Conservation (phyloP, 2,888 invertebrate genomes). For the Cantharis flavilabris region DNA sequence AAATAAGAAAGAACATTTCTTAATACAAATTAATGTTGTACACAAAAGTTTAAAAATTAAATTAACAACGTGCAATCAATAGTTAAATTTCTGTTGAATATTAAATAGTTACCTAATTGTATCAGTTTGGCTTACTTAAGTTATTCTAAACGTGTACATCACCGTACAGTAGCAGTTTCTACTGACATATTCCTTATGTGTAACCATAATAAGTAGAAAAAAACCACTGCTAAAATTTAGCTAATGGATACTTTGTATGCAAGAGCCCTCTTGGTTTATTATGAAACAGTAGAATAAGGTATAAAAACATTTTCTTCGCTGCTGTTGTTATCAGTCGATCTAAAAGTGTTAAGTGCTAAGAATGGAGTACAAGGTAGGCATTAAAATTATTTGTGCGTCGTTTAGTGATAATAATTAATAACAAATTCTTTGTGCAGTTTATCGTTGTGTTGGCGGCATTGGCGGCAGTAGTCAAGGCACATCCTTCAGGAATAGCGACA, state of each 20-base stretch:
- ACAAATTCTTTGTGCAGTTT: slow-evolving; percentile 30
- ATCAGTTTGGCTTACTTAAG: neutral
- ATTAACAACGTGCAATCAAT: neutral
- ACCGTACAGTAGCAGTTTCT: neutral
- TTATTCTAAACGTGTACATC: neutral
- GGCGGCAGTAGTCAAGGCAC: slow-evolving; percentile 34
- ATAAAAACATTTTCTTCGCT: slow-evolving; percentile 14
- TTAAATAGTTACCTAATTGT: slow-evolving; percentile 3
- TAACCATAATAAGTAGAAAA: neutral
- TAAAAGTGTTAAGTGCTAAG: slow-evolving; percentile 3
- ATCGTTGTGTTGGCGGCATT: slow-evolving; percentile 35
- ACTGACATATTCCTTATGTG: neutral
- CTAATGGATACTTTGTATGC: slow-evolving; percentile 20
- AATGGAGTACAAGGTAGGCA: slow-evolving; percentile 36
- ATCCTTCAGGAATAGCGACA: slow-evolving; percentile 24
- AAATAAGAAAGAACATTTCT: neutral
- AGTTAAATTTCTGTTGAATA: neutral
- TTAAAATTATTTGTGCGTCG: slow-evolving; percentile 8
- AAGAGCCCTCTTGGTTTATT: slow-evolving; percentile 1
- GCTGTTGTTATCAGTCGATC: slow-evolving; percentile 26
- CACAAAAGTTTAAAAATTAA: neutral
- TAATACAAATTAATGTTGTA: neutral
- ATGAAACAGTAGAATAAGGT: slow-evolving; percentile 19
- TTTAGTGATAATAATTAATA: slow-evolving; percentile 15
- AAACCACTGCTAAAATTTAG: slow-evolving; percentile 8